Conservation (phyloP, 2,888 invertebrate genomes). For the Ichneumoninae sp. region DNA sequence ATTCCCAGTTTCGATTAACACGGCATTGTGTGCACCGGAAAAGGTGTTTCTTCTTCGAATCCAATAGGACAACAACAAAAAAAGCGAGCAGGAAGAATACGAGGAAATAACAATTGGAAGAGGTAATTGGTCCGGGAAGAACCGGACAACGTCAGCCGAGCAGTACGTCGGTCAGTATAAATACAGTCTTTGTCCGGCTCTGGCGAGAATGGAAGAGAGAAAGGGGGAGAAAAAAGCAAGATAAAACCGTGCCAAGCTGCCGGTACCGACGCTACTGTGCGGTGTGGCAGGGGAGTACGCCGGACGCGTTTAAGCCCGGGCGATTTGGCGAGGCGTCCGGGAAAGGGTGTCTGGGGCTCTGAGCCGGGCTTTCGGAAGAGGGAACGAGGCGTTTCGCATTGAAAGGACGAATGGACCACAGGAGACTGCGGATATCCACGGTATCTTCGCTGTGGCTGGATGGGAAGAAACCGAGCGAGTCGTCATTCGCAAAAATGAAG, state of each 20-base stretch:
- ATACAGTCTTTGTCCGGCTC: conserved; percentile 3
- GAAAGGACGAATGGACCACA: conserved; percentile 24
- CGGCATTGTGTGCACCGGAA: background rate
- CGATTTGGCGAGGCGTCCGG: conserved; percentile 25
- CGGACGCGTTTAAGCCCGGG: conserved; percentile 22
- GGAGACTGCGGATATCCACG: conserved; percentile 41
- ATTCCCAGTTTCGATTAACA: background rate
- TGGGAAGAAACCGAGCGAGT: conserved; percentile 30
- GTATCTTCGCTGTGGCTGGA: conserved; percentile 39
- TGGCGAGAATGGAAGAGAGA: background rate
- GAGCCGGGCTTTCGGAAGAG: conserved; percentile 4
- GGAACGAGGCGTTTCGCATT: conserved; percentile 18
- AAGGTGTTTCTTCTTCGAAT: background rate
- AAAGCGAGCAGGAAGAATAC: background rate
- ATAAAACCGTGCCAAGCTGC: conserved; percentile 11
- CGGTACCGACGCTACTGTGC: background rate
- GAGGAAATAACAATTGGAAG: conserved; percentile 7
- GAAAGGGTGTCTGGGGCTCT: conserved; percentile 35
- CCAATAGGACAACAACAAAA: background rate
- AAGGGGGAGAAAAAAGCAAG: background rate
- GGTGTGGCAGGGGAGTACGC: background rate
- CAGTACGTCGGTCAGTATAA: conserved; percentile 14
- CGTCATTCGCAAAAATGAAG: conserved; percentile 60
- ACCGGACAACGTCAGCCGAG: background rate
- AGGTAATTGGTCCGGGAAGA: conserved; percentile 1